phyloP scores from a whole-genome alignment of 1,140 invertebrate species.

The Anagrus nilaparvatae region DNA sequence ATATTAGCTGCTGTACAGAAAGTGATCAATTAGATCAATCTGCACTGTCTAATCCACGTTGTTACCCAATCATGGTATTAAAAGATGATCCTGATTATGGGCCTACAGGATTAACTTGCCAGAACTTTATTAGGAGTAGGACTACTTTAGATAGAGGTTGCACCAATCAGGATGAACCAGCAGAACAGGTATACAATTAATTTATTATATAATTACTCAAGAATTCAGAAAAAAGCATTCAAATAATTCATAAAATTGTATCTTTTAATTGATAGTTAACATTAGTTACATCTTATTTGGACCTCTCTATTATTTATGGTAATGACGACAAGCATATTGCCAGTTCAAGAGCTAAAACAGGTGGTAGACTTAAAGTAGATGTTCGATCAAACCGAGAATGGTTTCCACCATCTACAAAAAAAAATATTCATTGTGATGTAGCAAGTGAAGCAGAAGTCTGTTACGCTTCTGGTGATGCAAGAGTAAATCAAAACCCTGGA shows the following conservation, averaged over 20 bases:
- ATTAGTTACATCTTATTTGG: constrained; percentile 73
- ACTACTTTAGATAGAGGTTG: constrained; percentile 61
- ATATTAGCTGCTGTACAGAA: constrained; percentile 65
- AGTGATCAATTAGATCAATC: constrained; percentile 48
- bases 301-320: constrained; percentile 78
- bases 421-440: constrained; percentile 49
- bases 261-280: constrained; percentile 63
- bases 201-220: too few species aligned
- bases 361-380: constrained; percentile 54
- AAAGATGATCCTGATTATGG: constrained; percentile 70
- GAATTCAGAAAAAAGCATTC: too few species aligned
- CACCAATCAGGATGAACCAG: constrained; percentile 46
- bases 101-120: constrained; percentile 57
- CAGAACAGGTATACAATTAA: constrained; percentile 52
- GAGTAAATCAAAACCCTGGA: constrained; percentile 81
- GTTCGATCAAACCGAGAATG: constrained; percentile 54
- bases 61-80: constrained; percentile 79
- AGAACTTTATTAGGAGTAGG: constrained; percentile 76
- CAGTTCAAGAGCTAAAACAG: constrained; percentile 51
- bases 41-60: constrained; percentile 46
- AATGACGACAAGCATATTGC: constrained; percentile 53
- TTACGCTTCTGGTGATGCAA: constrained; percentile 64
- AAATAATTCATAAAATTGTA: too few species aligned
- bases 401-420: constrained; percentile 57
- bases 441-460: constrained; percentile 49